Evolutionary conservation across 2,797 vertebrate species (phyloP).

Genomic region (Octomys mimax): DNA sequence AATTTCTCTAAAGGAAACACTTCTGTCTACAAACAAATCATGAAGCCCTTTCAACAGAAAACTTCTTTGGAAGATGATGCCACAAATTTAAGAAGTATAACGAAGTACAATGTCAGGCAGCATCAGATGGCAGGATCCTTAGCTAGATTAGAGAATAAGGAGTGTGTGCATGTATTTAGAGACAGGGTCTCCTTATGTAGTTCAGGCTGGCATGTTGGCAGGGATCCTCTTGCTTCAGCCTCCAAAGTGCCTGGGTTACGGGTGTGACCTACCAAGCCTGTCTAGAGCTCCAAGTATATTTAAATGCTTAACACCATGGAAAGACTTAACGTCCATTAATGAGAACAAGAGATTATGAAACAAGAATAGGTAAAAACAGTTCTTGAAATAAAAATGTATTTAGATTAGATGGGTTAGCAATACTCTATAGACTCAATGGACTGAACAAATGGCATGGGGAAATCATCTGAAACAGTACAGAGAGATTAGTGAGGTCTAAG

Average conservation of each 20-base stretch:
- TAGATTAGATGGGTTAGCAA: constrained; percentile 3
- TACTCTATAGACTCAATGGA: not conserved
- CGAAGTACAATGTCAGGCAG: not conserved
- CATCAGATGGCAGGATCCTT: not conserved
- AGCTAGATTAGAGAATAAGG: not conserved
- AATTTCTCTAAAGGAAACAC: not conserved
- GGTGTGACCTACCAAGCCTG: not conserved
- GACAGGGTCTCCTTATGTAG: not conserved
- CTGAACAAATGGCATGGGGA: not conserved
- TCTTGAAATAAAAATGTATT: not conserved
- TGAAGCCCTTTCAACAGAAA: constrained; percentile 30
- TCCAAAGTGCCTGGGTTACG: not conserved
- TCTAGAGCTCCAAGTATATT: not conserved
- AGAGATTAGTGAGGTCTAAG: not conserved
- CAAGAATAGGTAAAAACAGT: not conserved
- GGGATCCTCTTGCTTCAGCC: not conserved
- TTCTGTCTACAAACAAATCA: not conserved
- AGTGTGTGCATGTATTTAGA: not conserved
- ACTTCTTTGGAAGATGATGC: constrained; percentile 3
- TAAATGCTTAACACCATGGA: not conserved
- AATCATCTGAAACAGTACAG: not conserved
- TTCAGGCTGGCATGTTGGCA: not conserved
- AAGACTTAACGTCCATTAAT: not conserved
- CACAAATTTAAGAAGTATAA: not conserved
- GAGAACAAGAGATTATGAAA: not conserved